Percentiles rank a stretch among this genome's conserved stretches.
Conservation (phyloP, 1,140 invertebrate species). For the Drosophila punjabiensis region DNA sequence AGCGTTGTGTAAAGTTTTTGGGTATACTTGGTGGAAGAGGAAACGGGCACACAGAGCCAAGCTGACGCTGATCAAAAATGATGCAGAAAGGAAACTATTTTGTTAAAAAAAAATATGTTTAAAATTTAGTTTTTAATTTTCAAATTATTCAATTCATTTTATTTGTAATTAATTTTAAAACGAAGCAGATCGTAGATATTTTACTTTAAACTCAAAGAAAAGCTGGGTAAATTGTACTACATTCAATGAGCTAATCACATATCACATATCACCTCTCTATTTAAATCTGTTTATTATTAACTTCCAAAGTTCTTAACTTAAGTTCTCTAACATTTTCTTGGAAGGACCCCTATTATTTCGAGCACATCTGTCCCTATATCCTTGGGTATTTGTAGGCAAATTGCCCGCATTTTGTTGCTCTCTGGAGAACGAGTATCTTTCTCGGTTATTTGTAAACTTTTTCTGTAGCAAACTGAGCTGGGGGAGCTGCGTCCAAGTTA, state of each 20-base stretch:
- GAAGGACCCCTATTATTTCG: conserved; percentile 2
- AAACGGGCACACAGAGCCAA: neutral
- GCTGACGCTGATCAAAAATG: neutral
- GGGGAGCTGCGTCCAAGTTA: conserved; percentile 29
- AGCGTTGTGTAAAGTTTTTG: no score
- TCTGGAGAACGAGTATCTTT: conserved; percentile 45
- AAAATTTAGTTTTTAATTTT: no score
- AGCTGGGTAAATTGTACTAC: no score
- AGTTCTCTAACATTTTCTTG: neutral
- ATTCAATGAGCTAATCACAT: no score
- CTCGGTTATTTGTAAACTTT: conserved; percentile 54
- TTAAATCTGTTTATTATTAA: neutral
- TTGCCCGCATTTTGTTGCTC: conserved; percentile 58
- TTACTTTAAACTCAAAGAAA: no score
- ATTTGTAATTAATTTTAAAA: no score
- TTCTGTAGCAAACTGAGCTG: conserved; percentile 8
- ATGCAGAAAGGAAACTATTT: neutral
- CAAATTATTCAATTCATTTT: no score
- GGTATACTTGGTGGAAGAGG: neutral
- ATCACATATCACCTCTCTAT: no score
- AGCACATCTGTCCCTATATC: conserved; percentile 11
- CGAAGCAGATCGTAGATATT: no score
- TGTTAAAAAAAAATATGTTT: neutral
- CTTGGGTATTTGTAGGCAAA: conserved; percentile 39
- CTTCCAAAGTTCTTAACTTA: neutral